Evolutionary conservation across 2,797 vertebrate genomes (phyloP).

Genomic region (Darevskia nairensis): DNA sequence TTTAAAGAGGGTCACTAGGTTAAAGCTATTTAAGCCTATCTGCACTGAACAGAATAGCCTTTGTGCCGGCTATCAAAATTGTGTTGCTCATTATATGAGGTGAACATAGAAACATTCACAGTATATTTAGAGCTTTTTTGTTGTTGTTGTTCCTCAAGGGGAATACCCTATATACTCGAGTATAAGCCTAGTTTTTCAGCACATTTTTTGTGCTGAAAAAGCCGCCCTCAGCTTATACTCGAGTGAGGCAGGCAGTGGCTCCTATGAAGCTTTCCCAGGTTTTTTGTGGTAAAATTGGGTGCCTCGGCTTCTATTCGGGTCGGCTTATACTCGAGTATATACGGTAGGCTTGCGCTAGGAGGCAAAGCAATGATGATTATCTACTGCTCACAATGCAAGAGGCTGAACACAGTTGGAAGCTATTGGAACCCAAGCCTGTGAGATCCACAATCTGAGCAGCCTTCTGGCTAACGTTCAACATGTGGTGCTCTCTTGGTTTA

Average conservation of each 20-base stretch:
- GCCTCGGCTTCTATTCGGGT: too few species aligned
- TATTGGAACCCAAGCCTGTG: neutral
- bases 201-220: too few species aligned
- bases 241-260: too few species aligned
- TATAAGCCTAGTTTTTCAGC: too few species aligned
- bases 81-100: conserved; percentile 42
- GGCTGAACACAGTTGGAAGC: neutral
- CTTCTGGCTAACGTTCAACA: neutral
- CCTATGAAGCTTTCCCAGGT: too few species aligned
- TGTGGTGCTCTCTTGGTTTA: neutral
- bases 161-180: too few species aligned
- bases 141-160: neutral
- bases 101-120: conserved; percentile 55
- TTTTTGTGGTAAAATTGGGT: too few species aligned
- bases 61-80: conserved; percentile 50
- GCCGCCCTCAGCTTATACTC: too few species aligned
- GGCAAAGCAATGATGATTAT: conserved; percentile 21
- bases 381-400: neutral
- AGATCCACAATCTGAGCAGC: neutral
- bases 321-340: too few species aligned
- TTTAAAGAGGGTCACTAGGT: conserved; percentile 70
- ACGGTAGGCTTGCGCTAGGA: conserved; percentile 6
- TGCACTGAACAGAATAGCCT: conserved; percentile 41
- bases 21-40: conserved; percentile 65
- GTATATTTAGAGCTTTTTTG: conserved; percentile 35